Evolutionary conservation across 2,113 vertebrate genomes (phyloP).

Genomic region (Phalacrocorax brasilianus): DNA sequence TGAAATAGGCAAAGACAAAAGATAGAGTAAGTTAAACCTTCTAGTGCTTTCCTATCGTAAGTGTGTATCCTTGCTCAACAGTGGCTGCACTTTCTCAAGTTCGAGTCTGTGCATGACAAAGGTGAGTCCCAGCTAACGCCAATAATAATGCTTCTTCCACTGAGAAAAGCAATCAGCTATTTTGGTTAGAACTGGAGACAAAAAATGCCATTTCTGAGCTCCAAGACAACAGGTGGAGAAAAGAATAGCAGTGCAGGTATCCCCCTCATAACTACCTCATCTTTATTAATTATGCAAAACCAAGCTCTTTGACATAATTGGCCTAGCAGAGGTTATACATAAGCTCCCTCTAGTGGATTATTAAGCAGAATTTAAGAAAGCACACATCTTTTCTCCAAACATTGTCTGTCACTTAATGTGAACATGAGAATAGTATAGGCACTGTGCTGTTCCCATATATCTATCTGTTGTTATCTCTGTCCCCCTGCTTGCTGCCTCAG

Average conservation of each 20-base stretch:
- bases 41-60: neutral
- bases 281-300: slow-evolving; percentile 1
- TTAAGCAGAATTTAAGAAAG: neutral
- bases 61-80: neutral
- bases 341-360: slow-evolving; percentile 65
- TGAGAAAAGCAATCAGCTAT: neutral
- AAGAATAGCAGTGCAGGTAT: neutral
- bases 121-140: neutral
- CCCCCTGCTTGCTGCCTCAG: neutral
- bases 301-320: neutral
- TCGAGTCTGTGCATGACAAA: neutral
- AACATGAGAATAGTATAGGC: neutral
- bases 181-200: neutral
- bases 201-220: neutral
- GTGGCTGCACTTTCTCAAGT: neutral
- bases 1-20: neutral
- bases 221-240: neutral
- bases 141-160: neutral
- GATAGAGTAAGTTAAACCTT: neutral
- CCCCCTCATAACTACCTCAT: neutral
- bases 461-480: neutral
- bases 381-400: neutral
- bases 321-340: slow-evolving; percentile 36
- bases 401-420: neutral
- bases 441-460: neutral